Base-by-base conservation (phyloP, 1,140 invertebrate genomes). In the Drosophila mayri region DNA sequence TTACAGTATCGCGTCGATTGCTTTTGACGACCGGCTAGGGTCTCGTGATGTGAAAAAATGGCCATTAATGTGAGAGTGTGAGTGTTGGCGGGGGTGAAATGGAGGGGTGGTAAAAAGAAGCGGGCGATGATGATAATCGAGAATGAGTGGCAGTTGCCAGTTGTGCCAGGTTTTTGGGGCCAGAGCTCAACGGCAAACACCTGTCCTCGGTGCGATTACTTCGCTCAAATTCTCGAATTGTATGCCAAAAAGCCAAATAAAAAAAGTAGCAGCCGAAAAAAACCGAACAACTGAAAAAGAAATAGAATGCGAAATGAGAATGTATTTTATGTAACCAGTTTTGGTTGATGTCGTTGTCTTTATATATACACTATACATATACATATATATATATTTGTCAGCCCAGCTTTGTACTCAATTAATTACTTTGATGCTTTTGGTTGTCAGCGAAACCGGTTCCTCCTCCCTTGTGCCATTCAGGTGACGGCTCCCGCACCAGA, bases 321-420 rank as follows among this genome's bases (percentile, higher is more conserved):
- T 63, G 65, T 63, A 22, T 73, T 88, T 87, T 88, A 87, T 87
- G 72, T 83, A 87, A 88, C 83, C 80, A 65, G 84, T 87, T 82
- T 76, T 32, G n/a, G 22, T 41, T 76, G 41, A 40, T 67, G 14
- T 38, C 59, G 20, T 30, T 50, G 47, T 66, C 35, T 44, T 44
- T 37, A 43, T 65, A 62, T 30, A 28, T 49, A 18, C 28, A 49
- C 22, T 49, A n/a, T 28, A 28, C 28, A n/a, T 28, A 22, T 22
- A 46, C 14, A 35, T 9, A 22, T 35, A 37, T 43, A 43, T 61
- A 61, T 38, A 43, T 30, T 66, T 32, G 44, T 38, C 66, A 37
- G 30, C n/a, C 59, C 28, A 62, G 32, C 18, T 62, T 62, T 47
- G 50, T 63, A 68, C 41, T 65, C 49, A 50, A 65, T 76, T 76